A percentile compares a stretch with the other conserved stretches of the same genome.
Evolutionary conservation across 2,113 vertebrate genomes (phyloP).

Genomic region (Periophthalmus modestus): DNA sequence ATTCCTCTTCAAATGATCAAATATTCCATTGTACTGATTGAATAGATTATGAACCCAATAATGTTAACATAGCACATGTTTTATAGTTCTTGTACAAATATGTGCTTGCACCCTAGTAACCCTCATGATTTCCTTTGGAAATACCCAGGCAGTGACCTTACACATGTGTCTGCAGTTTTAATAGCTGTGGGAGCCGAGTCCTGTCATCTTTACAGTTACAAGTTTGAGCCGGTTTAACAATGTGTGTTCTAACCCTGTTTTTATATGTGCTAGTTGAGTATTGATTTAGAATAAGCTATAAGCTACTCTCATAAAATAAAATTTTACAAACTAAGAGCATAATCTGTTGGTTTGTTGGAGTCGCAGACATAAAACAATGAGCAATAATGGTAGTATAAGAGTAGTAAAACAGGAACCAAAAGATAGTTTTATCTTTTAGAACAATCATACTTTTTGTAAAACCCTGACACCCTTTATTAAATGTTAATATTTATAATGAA

Average conservation of each 20-base stretch:
- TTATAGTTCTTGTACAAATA: conserved; percentile 9
- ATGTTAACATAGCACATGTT: conserved; percentile 57
- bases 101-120: conserved; percentile 39
- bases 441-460: no score
- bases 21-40: conserved; percentile 8
- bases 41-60: conserved; percentile 21
- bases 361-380: not conserved
- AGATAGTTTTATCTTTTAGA: no score
- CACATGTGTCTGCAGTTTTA: conserved; percentile 9
- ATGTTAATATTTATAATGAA: no score
- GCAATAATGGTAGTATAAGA: not conserved
- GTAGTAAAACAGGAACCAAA: no score
- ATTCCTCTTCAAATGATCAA: conserved; percentile 44
- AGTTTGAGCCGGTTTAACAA: conserved; percentile 33
- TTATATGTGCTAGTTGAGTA: not conserved
- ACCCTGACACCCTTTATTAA: no score
- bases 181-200: conserved; percentile 23
- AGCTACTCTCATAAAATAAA: no score
- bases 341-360: not conserved
- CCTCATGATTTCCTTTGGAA: conserved; percentile 61
- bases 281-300: not conserved
- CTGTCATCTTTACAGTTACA: conserved; percentile 35
- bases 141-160: conserved; percentile 48
- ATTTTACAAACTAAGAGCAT: not conserved
- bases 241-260: conserved; percentile 30